Evolutionary conservation across 2,797 vertebrate species (phyloP), one percentile per base, ranked within the genome.

Genomic region (Cynodonichthys magdalenae): DNA sequence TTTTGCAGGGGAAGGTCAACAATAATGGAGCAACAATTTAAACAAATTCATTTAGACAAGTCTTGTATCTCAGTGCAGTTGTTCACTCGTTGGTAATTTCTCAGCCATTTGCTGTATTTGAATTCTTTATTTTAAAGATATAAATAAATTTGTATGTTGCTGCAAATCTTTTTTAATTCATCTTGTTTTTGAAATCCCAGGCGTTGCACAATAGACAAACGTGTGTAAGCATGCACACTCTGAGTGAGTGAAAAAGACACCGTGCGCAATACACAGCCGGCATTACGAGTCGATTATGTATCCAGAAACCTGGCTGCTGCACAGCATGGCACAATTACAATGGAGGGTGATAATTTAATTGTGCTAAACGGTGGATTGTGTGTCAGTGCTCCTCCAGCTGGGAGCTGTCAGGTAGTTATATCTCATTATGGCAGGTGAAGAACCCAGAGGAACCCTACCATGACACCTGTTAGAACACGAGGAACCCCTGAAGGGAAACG

Each of bases 321-420:
- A 86, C 89, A 92, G 90, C 93, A 89, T 89, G 91, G 82, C 88
- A 81, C 94, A 94, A 93, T 94, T 94, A 96, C 95, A 95, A 95
- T 94, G 84, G 91, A 95, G 93, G 94, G 93, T 96, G 94, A 95
- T 95, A 94, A 96, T 95, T 96, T 95, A 95, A 96, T 97, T 95
- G 95, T 95, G 94, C 94, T 96, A 94, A 95, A 92, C 93, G 94
- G 92, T 88, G 93, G 94, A 93, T 94, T 94, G 94, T 91, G 94
- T 94, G 92, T 94, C 87, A 86, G 83, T 89, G 81, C 85, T 91
- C 86, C 82, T 89, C 87, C 94, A 95, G 95, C 94, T 92, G 91
- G 86, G 90, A 94, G 93, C 94, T 97, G 94, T 95, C 95, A 95
- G 95, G 94, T 96, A 95, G 93, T 92, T 94, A 92, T 93, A 93